Evolutionary conservation across 2,797 vertebrate genomes (phyloP), one percentile per base, ranked within the genome.

Genomic region (Gila robusta): DNA sequence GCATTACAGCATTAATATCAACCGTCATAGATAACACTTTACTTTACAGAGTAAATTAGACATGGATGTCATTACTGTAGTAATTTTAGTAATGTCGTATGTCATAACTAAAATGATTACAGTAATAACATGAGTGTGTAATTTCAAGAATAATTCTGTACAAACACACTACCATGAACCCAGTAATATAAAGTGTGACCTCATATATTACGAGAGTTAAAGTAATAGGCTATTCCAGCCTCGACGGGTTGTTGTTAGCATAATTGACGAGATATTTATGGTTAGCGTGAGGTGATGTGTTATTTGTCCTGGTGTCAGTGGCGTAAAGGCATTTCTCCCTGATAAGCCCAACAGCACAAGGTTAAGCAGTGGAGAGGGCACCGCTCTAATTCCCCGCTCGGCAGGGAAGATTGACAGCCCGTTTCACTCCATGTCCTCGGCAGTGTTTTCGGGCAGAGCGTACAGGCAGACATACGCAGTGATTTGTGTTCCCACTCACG

Each of bases 401-500:
- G 78, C 87, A 90, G 82, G 81, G 77, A 56, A 91, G 93, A 93
- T 88, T 89, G 93, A 93, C 92, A 93, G 92, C 91, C 88, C 39
- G 67, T 66, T 89, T 74, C 78, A 77, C 74, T 77, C 23, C 26
- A 69, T 86, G 93, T 94, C 93, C 93, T 94, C 88, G 88, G 77
- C 88, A 67, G 39, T 12, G 87, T 87, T 85, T 2, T 76, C 85
- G 89, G 89, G 66, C 79, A 79, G 83, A 32, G 91, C 83, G 88
- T 84, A 49, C 84, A 79, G 82, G 82, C 91, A 82, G 91, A 90
- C 91, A 87, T 89, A 90, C 28, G 88, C 90, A 84, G 93, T 95
- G 94, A 95, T 96, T 95, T 95, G 94, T 94, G 94, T 88, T 85
- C 92, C 90, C 89, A 89, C 90, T 93, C 92, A 90, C 87, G 88